Base-by-base conservation (phyloP, 2,797 vertebrate species). In the Rhinella marina region DNA sequence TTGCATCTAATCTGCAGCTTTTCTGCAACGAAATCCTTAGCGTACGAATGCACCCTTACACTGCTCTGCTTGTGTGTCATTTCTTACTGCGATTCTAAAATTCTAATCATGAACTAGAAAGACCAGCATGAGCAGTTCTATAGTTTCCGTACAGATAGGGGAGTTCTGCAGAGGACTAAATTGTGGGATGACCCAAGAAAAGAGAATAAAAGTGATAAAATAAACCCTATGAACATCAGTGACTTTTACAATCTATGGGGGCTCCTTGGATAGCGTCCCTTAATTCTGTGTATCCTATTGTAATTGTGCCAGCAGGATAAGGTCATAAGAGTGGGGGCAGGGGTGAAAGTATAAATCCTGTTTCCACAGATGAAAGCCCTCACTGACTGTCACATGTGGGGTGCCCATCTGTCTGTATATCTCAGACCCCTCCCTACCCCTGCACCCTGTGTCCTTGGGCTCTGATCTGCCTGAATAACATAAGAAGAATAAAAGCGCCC, bases 281-380 rank as follows among this genome's bases (percentile, higher is more conserved):
- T 41, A 27, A 0, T 16, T 19, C 66, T 72, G 12, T 72, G 19
- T 41, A 41, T 19, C 29, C 68, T 14, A 16, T 29, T 29, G 2
- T 72, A 41, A 16, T 23, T 76, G 57, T 64, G 29, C 21, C 83
- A 50, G 83, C 57, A 57, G 70, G 70, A 85, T 75, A 76, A 76
- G 70, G 83, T 85, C 72, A 76, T 5, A 52, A 13, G 83, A 61
- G 21, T 17, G 57, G 16, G 27, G 68, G 25, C 14, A 25, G 41
- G 25, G 12, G 11, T 64, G n/a, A 66, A 32, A 14, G 50, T 23
- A 50, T 14, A 23, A 54, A 21, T 68, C 17, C 64, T 66, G 3
- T n/a, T 29, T 56, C 13, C 17, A 21, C 50, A 72, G 70, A 75
- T 85, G 83, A 76, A 61, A 75, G 70, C n/a, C 25, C 9, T 41